Percentiles rank a stretch among this genome's conserved stretches.
These are phyloP conservation scores for Nymphalis io DNA, from an alignment of 1,140 invertebrate genomes.

Conservation along the genomic window DNA sequence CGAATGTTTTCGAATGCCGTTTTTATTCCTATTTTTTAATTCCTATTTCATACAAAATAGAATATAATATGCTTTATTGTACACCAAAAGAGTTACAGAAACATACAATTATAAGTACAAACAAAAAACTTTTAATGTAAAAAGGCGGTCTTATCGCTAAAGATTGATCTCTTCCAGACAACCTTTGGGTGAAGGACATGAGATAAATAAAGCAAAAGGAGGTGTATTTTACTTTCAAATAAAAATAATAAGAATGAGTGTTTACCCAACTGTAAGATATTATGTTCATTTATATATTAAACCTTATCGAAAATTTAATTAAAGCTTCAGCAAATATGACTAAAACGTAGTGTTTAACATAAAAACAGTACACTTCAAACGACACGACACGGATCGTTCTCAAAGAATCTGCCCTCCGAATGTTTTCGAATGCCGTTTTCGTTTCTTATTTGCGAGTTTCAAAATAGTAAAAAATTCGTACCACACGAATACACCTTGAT, in stretches of 20 bases:
- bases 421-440: conserved; percentile 15
- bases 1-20: conserved; percentile 13
- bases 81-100: too few relatives aligned
- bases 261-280: too few relatives aligned
- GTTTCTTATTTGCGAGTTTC: conserved; percentile 14
- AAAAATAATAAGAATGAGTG: too few relatives aligned
- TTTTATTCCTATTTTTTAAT: conserved; percentile 11
- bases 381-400: neutral
- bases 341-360: neutral
- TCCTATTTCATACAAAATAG: too few relatives aligned
- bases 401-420: conserved; percentile 6
- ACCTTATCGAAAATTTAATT: neutral
- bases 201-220: too few relatives aligned
- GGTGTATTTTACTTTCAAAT: too few relatives aligned
- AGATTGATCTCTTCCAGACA: too few relatives aligned
- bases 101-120: too few relatives aligned
- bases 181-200: too few relatives aligned
- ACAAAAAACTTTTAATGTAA: too few relatives aligned
- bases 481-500: conserved; percentile 6
- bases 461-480: conserved; percentile 13
- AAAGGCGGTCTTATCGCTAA: too few relatives aligned
- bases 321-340: neutral
- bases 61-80: too few relatives aligned
- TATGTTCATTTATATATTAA: neutral
- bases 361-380: neutral